phyloP scores from a whole-genome alignment of 2,113 vertebrate genomes.

The Perca flavescens region DNA sequence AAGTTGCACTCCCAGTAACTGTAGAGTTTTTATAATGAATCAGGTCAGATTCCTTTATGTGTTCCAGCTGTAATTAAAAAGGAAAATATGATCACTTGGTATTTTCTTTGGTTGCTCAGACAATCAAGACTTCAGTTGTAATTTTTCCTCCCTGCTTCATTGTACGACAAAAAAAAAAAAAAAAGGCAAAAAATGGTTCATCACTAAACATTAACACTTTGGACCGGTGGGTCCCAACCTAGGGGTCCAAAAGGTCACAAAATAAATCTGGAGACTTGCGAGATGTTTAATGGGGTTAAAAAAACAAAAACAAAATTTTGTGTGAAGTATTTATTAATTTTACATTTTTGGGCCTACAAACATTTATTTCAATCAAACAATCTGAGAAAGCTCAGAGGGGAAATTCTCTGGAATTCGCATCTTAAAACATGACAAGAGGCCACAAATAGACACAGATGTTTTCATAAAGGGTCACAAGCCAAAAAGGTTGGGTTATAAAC shows the following conservation, averaged over 20 bases:
- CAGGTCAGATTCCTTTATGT: conserved; percentile 38
- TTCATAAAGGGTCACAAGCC: not conserved
- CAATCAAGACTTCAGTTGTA: not conserved
- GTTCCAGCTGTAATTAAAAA: conserved; percentile 51
- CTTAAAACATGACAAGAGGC: not conserved
- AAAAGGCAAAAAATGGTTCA: not conserved
- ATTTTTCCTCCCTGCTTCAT: not conserved
- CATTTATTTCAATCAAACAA: not conserved
- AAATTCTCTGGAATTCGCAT: not conserved
- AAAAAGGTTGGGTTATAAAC: no score
- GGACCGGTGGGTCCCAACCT: not conserved
- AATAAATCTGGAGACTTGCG: not conserved
- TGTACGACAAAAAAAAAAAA: no score
- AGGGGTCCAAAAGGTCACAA: not conserved
- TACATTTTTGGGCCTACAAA: not conserved
- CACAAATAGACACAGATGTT: not conserved
- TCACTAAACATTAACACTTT: not conserved
- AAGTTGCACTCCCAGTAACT: not conserved
- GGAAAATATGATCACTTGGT: not conserved
- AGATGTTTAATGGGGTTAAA: not conserved
- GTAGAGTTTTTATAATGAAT: conserved; percentile 24
- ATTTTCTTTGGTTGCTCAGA: not conserved
- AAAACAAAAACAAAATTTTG: not conserved
- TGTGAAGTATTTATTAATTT: not conserved
- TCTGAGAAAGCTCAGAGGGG: not conserved